Percentiles rank a stretch among this genome's conserved stretches.
Conservation (phyloP, 2,113 vertebrate genomes). For the Sylvietta virens region DNA sequence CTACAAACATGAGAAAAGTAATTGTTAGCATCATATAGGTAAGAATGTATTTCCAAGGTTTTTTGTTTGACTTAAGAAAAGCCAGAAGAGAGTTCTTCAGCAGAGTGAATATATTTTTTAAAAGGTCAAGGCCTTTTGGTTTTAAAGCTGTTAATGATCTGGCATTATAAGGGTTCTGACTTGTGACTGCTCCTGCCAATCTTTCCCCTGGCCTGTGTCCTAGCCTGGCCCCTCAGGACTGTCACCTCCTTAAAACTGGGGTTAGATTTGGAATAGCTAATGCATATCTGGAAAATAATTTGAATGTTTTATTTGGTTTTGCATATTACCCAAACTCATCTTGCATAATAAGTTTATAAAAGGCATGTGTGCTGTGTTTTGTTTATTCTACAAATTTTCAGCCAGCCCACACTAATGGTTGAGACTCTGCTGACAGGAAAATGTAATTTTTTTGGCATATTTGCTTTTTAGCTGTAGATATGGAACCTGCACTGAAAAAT, state of each 20-base stretch:
- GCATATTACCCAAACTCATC: neutral
- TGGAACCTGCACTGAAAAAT: neutral
- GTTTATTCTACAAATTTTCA: neutral
- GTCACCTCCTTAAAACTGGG: neutral
- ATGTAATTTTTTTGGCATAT: neutral
- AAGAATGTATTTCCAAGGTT: neutral
- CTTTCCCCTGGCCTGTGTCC: neutral
- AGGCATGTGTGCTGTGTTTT: neutral
- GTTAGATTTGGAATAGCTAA: neutral
- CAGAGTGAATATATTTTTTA: neutral
- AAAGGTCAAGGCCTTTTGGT: neutral
- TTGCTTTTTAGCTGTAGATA: neutral
- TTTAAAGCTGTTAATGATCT: neutral
- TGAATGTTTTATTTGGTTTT: neutral
- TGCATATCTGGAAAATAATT: neutral
- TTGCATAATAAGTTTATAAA: neutral
- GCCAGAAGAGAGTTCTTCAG: neutral
- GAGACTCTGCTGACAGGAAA: neutral
- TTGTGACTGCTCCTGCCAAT: neutral
- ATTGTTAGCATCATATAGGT: neutral
- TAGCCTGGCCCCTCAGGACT: neutral
- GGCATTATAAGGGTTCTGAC: neutral
- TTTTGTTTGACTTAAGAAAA: neutral
- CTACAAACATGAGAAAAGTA: neutral
- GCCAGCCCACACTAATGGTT: neutral